Base-by-base conservation (phyloP, 1,140 invertebrate genomes). In the Doryteuthis pealeii region DNA sequence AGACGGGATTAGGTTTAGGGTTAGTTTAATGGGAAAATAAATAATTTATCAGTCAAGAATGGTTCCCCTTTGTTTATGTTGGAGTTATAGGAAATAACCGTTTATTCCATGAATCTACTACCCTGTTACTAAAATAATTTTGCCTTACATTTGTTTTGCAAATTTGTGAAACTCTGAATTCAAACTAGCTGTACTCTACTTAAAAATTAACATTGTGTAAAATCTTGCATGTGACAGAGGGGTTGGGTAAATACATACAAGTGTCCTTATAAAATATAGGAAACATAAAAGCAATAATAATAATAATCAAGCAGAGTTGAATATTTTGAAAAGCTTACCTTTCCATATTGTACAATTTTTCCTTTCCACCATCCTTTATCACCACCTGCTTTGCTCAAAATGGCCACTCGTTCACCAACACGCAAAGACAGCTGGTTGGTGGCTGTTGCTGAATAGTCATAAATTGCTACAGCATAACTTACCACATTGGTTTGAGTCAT, bases 281-380 rank as follows among this genome's bases (percentile, higher is more conserved):
- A 15, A 15, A 22, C 12, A 22, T 49, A 49, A 49, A 49, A 22
- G 22, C 12, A 1, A 49, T 15, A 49, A 1, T 49, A 15, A 49
- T 15, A 49, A 49, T 12, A 22, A 12, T 49, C 35, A 40, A 40
- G 10, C 3, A 10, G n/a, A 22, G 26, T 70, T 32, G 22, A 54
- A 32, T 18, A 26, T 8, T 49, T 15, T 31, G n/a, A 18, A 67
- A 62, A 33, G 43, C 75, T 81, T 83, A 91, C 91, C 86, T 89
- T 89, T 80, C 92, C 90, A 66, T 90, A 90, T 68, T 92, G 90
- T 82, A 91, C 91, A 43, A 93, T 93, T 79, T 93, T 91, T 33
- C 93, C 93, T 79, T 93, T 93, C 93, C 93, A 94, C 93, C 93
- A 94, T 72, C 93, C 93, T 83, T 92, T 93, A 78, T 92, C 91